Evolutionary conservation across 1,140 invertebrate species (phyloP), one percentile per base, ranked within the genome.

Genomic region (Ylistrum balloti): DNA sequence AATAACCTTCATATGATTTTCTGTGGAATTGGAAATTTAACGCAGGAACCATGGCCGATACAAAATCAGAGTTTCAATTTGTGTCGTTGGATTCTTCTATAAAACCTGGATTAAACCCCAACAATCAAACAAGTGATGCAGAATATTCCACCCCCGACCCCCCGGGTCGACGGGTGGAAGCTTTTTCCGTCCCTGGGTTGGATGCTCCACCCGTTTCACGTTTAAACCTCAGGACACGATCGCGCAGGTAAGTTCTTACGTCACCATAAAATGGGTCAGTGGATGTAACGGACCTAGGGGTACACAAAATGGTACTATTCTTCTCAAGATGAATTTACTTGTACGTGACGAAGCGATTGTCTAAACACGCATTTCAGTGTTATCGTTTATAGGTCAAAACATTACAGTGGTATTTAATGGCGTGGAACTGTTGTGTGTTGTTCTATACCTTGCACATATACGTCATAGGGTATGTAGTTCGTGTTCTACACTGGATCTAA

Each of bases 181-280:
- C 56, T n/a, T 74, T 74, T 74, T 74, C 56, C 56, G 56, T 74
- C 56, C 56, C 56, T 9, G 56, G 56, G 56, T 22, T 74, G 56
- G n/a, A 74, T 74, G 56, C 56, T 28, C 56, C 56, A 74, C 56
- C 56, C 56, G 5, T 74, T 28, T 74, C 56, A 28, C n/a, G 56
- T 28, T 74, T 74, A 28, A 74, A 74, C n/a, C 56, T 74, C 56
- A 74, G 56, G 56, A 74, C 56, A 28, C 1, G 56, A 28, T 74
- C 56, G 5, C 56, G 56, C 56, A 74, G 56, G 56, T 74, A 74
- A 74, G 56, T 74, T 28, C 1, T 74, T 9, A 74, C 56, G 56
- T 74, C 56, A 74, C n/a, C n/a, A n/a, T n/a, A n/a, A n/a, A n/a
- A n/a, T n/a, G n/a, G n/a, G n/a, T n/a, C n/a, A n/a, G n/a, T n/a